Percentiles rank a stretch among this genome's conserved stretches.
phyloP scores from a whole-genome alignment of 2,113 vertebrate species.

The Pipa parva region DNA sequence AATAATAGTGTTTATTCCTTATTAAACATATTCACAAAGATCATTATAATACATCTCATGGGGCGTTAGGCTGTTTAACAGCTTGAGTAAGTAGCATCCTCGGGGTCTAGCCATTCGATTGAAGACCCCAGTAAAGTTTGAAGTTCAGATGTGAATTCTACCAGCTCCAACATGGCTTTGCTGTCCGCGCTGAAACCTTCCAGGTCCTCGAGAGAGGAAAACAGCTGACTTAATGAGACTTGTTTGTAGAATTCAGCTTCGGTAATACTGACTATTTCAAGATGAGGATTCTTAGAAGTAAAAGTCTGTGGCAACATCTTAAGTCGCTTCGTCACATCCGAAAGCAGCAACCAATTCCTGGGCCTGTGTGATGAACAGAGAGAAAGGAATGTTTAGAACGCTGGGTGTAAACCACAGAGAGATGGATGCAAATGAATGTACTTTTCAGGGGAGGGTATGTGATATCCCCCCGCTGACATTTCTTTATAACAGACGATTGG shows the following conservation, averaged over 20 bases:
- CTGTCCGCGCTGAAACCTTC: constrained; percentile 84
- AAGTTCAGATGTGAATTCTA: constrained; percentile 85
- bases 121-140: constrained; percentile 83
- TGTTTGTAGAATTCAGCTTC: constrained; percentile 91
- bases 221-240: constrained; percentile 85
- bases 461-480: too few relatives aligned
- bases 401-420: too few relatives aligned
- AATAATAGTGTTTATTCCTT: constrained; percentile 79
- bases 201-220: constrained; percentile 81
- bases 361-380: constrained; percentile 61
- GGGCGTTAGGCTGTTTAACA: constrained; percentile 60
- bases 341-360: constrained; percentile 89
- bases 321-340: constrained; percentile 81
- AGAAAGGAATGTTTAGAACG: not conserved
- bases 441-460: too few relatives aligned
- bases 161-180: constrained; percentile 88
- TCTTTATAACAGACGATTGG: too few relatives aligned
- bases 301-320: constrained; percentile 85
- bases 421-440: too few relatives aligned
- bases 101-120: constrained; percentile 76
- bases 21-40: constrained; percentile 76
- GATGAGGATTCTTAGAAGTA: constrained; percentile 80
- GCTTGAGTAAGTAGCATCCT: constrained; percentile 53
- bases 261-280: constrained; percentile 84
- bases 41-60: constrained; percentile 64